A percentile compares a stretch with the other conserved stretches of the same genome.
Conservation (phyloP, 2,888 invertebrate genomes). For the Drosophila melanosoma region DNA sequence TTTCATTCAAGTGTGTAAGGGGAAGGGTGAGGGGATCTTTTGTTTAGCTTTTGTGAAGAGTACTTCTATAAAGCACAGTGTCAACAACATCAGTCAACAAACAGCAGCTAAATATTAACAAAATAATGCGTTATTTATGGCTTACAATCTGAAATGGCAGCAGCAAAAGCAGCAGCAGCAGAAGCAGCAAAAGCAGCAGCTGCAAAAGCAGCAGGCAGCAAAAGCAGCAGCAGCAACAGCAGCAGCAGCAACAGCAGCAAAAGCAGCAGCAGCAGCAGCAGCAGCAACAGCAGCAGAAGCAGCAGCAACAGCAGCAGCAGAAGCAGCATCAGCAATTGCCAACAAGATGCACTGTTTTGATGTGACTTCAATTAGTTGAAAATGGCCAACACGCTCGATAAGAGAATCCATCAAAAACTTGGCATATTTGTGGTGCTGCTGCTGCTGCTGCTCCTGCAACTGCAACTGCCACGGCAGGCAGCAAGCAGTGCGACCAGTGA, state of each 20-base stretch:
- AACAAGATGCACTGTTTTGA: conserved; percentile 3
- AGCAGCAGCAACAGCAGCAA: too few relatives aligned
- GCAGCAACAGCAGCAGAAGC: too few relatives aligned
- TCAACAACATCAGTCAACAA: conserved; percentile 21
- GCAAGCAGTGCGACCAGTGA: neutral
- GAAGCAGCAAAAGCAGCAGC: too few relatives aligned
- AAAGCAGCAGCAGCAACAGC: too few relatives aligned
- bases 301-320: neutral
- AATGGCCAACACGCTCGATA: conserved; percentile 25
- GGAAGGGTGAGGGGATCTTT: neutral
- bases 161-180: neutral
- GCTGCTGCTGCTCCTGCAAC: conserved; percentile 2
- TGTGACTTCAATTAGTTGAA: conserved; percentile 27
- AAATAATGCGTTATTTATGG: conserved; percentile 8
- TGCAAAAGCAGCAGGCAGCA: too few relatives aligned
- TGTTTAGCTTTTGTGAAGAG: neutral
- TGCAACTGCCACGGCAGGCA: neutral
- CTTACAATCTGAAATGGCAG: neutral
- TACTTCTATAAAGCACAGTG: conserved; percentile 14
- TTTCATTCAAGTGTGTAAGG: neutral
- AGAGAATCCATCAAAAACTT: neutral
- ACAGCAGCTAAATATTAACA: conserved; percentile 4
- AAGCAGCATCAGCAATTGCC: neutral
- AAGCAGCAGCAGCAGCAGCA: too few relatives aligned
- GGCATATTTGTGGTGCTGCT: neutral